Evolutionary conservation across 2,797 vertebrate species (phyloP), one percentile per base, ranked within the genome.

Genomic region (Oceanodroma leucorhoa): DNA sequence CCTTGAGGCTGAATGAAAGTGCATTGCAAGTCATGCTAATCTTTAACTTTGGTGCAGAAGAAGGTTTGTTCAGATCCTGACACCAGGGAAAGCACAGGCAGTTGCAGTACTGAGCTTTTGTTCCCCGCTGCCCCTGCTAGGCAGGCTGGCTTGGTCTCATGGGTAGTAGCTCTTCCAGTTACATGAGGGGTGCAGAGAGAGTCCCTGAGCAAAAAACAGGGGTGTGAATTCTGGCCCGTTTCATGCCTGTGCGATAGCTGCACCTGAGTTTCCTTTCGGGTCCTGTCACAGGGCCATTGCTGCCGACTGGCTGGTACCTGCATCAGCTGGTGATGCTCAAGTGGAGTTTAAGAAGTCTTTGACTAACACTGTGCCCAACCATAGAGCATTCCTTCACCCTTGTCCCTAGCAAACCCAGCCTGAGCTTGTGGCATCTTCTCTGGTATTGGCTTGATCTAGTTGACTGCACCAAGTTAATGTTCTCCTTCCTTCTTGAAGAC

Each of bases 81-180:
- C 5, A 2, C 7, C 14, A 22, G 36, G n/a, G 29, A 53, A 48
- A 46, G 21, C 50, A 6, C 0, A 2, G 11, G 54, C 51, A 8
- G 10, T 2, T 79, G 54, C 46, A 8, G 36, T 34, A 34, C 29
- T 15, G 50, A 41, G 6, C 18, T 70, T 50, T 43, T 82, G 61
- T 54, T 89, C 41, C 45, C 18, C 4, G 4, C 51, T 58, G 30
- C 24, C 46, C 41, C 21, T 53, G 14, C 53, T 38, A 0, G 0
- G 12, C 53, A 75, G 38, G 12, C 26, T 87, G 50, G 18, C 61
- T 87, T 65, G 55, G 46, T 14, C 30, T 23, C 40, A 3, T 18
- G 6, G 2, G n/a, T 75, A 21, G 29, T 41, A n/a, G 61, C 27
- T 75, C 65, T 43, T 89, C 26, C 45, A 82, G 22, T 76, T 82